Base-by-base conservation (phyloP, 2,797 vertebrate species). In the Coregonus ussuriensis region DNA sequence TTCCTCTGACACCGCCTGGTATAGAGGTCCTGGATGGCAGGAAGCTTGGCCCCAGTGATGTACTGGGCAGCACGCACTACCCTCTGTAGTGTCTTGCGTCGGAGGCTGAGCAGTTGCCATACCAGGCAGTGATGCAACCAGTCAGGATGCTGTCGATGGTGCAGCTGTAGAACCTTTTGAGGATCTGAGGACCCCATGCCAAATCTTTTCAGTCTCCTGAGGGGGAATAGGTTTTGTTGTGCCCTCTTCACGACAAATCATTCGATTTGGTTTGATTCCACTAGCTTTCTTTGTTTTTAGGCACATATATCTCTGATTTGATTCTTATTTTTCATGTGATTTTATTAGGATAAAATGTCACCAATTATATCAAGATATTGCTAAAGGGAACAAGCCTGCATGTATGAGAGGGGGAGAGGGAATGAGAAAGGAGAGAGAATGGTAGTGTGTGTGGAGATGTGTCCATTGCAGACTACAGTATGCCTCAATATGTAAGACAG, bases 401-500 rank as follows among this genome's bases (percentile, higher is more conserved):
- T 37, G 31, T 6, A 37, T 59, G 6, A 35, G 53, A 59, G 72
- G 6, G 53, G 31, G 29, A 4, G 35, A 9, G 6, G 18, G 41
- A 47, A 13, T 2, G 41, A 47, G 41, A 72, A 69, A 6, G 6
- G 31, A 69, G 35, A 35, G 25, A 18, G 15, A 35, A 29, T 54
- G 14, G n/a, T n/a, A 63, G 52, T 25, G 53, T 37, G 18, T 62
- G 33, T n/a, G n/a, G 33, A n/a, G 33, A 35, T 35, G 54, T 59
- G 21, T 56, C 59, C 71, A 35, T 56, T 31, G 51, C 15, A 6
- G n/a, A 51, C 69, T 52, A 16, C 29, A 56, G 14, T 47, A n/a
- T 52, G 29, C 47, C 76, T 53, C 41, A 6, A 54, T 9, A 52
- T 37, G 31, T 35, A 66, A 92, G 91, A 93, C 89, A 90, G 87